Base-by-base conservation (phyloP, 2,888 invertebrate genomes). In the Phortica magna region DNA sequence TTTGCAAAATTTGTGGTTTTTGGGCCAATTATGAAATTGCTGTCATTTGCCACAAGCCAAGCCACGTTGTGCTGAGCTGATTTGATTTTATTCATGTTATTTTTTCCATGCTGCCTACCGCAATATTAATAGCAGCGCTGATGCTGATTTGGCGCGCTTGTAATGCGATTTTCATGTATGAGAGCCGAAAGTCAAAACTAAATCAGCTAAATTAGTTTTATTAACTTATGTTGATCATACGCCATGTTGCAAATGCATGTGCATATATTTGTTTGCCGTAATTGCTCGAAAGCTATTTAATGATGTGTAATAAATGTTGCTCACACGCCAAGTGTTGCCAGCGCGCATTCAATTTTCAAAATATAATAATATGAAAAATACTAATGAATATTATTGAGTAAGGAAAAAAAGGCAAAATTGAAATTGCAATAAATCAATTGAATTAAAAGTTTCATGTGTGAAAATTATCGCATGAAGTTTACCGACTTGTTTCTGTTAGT, bases 141-240 rank as follows among this genome's bases (percentile, higher is more conserved):
- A 61, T 22, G 22, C 10, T 19, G 61, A 48, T 48, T 48, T 48
- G 48, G 48, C 48, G 48, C 48, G 48, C 10, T 31, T 31, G 31
- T 64, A 64, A 64, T 64, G 64, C 64, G 64, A 22, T 64, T 64
- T 39, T 22, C 64, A 31, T 64, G 7, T 43, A 68, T n/a, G 19
- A 7, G 0, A 65, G 39, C 43, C 43, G n/a, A 41, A 31, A 31
- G 31, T 31, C 43, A 7, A 42, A 68, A 43, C 68, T 17, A 68
- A 68, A 68, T 68, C 68, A 68, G 39, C 68, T 68, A 68, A 68
- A 68, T 68, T 68, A 68, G 43, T 68, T 68, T 43, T 68, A 68
- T 48, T 68, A 68, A 68, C 68, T 68, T 68, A 68, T 68, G 68
- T 68, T 68, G 43, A 68, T 68, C 68, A 68, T 43, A 43, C 68